These are phyloP conservation scores for Noctua comes DNA, from an alignment of 2,888 invertebrate genomes.

Conservation along the genomic window DNA sequence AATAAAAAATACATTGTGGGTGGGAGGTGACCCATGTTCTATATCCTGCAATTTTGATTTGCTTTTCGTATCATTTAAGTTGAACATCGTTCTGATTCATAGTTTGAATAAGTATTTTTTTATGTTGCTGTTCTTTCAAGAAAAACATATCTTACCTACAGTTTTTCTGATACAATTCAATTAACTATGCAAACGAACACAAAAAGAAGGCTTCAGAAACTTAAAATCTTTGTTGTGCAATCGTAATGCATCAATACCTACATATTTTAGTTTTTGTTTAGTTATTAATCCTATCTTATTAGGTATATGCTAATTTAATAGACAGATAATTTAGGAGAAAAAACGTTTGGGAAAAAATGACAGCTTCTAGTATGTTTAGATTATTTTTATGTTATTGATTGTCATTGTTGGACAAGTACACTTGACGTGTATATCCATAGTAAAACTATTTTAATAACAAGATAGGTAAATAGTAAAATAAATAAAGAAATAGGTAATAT, in stretches of 20 bases:
- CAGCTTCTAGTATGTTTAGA: background rate
- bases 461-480: too few relatives aligned
- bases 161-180: constrained; percentile 27
- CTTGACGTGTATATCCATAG: background rate
- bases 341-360: background rate
- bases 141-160: background rate
- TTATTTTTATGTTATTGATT: background rate
- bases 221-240: background rate
- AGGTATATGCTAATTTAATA: background rate
- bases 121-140: background rate
- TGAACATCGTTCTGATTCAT: background rate
- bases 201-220: background rate
- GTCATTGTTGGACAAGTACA: background rate
- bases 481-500: too few relatives aligned
- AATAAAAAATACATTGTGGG: background rate
- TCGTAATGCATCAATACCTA: background rate
- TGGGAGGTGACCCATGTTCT: background rate
- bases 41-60: background rate
- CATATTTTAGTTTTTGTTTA: constrained; percentile 1
- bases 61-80: background rate
- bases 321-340: background rate
- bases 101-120: background rate
- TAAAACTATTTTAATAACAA: background rate
- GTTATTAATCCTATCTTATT: background rate
- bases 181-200: background rate